These are phyloP conservation scores for Hyperoodon ampullatus DNA, from an alignment of 2,113 vertebrate species.

Conservation along the genomic window DNA sequence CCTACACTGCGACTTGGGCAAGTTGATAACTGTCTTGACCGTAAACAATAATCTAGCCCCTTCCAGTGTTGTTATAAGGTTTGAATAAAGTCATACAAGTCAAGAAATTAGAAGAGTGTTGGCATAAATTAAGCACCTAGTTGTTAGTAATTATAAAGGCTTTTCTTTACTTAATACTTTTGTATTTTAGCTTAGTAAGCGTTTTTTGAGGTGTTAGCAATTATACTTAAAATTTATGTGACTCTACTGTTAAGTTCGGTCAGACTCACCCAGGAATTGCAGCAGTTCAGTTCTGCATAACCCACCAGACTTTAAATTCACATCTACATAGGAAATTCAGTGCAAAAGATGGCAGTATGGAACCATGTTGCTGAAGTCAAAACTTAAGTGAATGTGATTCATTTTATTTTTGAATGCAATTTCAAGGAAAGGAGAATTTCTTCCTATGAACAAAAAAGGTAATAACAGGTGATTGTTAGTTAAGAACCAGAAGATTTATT, in stretches of 20 bases:
- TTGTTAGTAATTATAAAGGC: not conserved
- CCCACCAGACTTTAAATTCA: not conserved
- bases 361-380: not conserved
- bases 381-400: not conserved
- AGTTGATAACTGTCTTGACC: not conserved
- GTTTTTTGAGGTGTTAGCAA: not conserved
- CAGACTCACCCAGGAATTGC: not conserved
- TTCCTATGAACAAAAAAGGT: not conserved
- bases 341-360: not conserved
- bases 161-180: not conserved
- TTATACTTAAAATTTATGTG: not conserved
- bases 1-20: not conserved
- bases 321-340: not conserved
- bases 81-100: not conserved
- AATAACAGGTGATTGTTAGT: not conserved
- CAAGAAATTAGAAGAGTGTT: not conserved
- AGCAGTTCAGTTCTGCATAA: not conserved
- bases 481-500: not conserved
- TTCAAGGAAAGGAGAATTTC: slow-evolving; percentile 26
- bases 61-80: not conserved
- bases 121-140: not conserved
- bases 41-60: not conserved
- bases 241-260: slow-evolving; percentile 15
- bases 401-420: not conserved
- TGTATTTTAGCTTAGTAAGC: not conserved